These are phyloP conservation scores for Gorsachius goisagi DNA, from an alignment of 2,113 vertebrate genomes.

Conservation along the genomic window DNA sequence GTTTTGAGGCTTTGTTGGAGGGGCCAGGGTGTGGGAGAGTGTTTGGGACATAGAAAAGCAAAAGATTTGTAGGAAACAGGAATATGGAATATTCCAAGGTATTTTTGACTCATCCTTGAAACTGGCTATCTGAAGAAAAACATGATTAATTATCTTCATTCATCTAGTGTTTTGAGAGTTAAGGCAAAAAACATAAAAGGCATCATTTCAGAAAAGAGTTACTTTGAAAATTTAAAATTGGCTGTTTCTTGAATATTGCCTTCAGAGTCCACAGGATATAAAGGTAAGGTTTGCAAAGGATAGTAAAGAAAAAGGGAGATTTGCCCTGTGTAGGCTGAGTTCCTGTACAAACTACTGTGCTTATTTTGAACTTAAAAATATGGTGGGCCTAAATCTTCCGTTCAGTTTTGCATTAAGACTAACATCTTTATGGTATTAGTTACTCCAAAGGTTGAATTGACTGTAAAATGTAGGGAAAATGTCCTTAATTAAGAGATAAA, in stretches of 20 bases:
- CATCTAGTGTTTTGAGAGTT: not conserved
- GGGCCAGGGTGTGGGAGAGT: not conserved
- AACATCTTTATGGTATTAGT: not conserved
- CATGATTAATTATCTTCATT: not conserved
- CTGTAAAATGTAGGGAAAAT: not conserved
- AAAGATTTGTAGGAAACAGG: not conserved
- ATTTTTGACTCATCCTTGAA: not conserved
- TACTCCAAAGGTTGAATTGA: not conserved
- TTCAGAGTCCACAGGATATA: not conserved
- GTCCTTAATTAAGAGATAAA: not conserved
- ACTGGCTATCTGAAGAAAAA: not conserved
- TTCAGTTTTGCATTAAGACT: not conserved
- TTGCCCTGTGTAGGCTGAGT: not conserved
- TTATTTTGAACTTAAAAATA: not conserved
- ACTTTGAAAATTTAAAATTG: not conserved
- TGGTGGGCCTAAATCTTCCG: not conserved
- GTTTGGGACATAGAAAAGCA: not conserved
- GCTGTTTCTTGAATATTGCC: not conserved
- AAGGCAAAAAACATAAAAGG: not conserved
- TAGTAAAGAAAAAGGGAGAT: not conserved
- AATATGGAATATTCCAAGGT: not conserved
- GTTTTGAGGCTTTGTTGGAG: not conserved
- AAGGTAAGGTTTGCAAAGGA: not conserved
- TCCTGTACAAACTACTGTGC: accelerated
- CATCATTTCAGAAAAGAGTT: not conserved